A percentile compares a stretch with the other conserved stretches of the same genome.
Conservation (phyloP, 2,888 invertebrate species). For the Syrphus vitripennis region DNA sequence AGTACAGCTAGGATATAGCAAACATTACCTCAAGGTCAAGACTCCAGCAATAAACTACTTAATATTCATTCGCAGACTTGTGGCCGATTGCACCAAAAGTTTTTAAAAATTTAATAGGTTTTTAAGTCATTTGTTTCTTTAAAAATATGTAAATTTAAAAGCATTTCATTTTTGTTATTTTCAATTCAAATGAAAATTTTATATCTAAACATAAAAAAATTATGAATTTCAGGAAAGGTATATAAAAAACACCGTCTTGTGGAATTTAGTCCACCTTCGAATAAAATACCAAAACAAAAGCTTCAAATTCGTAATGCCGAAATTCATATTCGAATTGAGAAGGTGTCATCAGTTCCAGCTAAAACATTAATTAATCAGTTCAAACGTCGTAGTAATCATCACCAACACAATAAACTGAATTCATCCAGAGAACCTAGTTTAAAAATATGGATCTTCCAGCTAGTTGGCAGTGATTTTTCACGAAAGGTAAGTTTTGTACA, state of each 20-base stretch:
- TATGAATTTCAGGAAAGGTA: conserved; percentile 85
- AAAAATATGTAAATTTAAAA: not conserved
- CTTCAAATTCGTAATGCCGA: conserved; percentile 90
- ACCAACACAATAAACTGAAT: conserved; percentile 9
- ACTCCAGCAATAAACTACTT: too few relatives aligned
- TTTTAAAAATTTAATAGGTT: too few relatives aligned
- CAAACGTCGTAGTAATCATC: conserved; percentile 9
- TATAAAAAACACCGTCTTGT: conserved; percentile 92
- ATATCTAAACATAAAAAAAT: not conserved
- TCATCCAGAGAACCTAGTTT: conserved; percentile 72
- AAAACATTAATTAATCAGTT: not conserved
- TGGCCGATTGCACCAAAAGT: too few relatives aligned
- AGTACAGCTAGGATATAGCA: too few relatives aligned
- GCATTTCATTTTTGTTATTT: not conserved
- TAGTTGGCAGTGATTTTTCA: conserved; percentile 75
- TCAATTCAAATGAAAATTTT: not conserved
- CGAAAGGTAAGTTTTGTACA: conserved; percentile 76
- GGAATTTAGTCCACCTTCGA: conserved; percentile 90
- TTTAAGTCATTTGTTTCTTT: too few relatives aligned
- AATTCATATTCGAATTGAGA: conserved; percentile 86
- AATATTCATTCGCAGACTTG: too few relatives aligned
- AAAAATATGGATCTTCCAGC: conserved; percentile 79
- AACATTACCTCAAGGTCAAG: too few relatives aligned
- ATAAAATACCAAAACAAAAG: conserved; percentile 81
- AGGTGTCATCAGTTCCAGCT: conserved; percentile 25